Base-by-base conservation (phyloP, 1,140 invertebrate genomes). In the Drosophila sp. region DNA sequence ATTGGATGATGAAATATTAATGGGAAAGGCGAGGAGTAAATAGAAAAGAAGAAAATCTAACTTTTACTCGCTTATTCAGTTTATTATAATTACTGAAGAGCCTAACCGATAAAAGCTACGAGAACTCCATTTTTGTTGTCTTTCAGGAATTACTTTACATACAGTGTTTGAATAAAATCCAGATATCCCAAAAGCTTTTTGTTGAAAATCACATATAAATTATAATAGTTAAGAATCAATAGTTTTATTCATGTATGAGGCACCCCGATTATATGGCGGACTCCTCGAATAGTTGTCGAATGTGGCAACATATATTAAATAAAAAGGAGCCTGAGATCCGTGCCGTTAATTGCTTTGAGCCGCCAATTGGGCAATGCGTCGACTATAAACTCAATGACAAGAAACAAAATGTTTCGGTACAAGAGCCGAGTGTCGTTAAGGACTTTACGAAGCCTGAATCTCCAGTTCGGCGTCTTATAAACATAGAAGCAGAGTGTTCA, bases 331-430 rank as follows among this genome's bases (percentile, higher is more conserved):
- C 36, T 9, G 2, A 7, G 14, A 3, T 8, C 9, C 45, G 62
- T 34, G 5, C n/a, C 0, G 36, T 11, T 11, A 64, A 13, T 14
- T 64, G 62, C 40, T 54, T 64, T 11, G 27, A 29, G 6, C 62
- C 50, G 1, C 11, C 38, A 8, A 7, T 9, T 13, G 48, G 27
- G 21, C 8, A 7, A 7, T 64, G 50, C 29, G 9, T 9, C 36
- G 36, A 53, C 8, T 9, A 5, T 18, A 27, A 48, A 1, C 21
- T 14, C 18, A 3, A 21, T 1, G 21, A 21, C 1, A 1, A 21
- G 21, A 21, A 21, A 21, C 1, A 25, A 13, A n/a, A 18, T 14
- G 11, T 36, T 5, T 16, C n/a, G 2, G 7, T 34, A 13, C n/a
- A 27, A 1, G 14, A 32, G 0, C 18, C 53, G 2, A 25, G 18